Evolutionary conservation across 2,113 vertebrate species (phyloP).

Genomic region (Piprites chloris): DNA sequence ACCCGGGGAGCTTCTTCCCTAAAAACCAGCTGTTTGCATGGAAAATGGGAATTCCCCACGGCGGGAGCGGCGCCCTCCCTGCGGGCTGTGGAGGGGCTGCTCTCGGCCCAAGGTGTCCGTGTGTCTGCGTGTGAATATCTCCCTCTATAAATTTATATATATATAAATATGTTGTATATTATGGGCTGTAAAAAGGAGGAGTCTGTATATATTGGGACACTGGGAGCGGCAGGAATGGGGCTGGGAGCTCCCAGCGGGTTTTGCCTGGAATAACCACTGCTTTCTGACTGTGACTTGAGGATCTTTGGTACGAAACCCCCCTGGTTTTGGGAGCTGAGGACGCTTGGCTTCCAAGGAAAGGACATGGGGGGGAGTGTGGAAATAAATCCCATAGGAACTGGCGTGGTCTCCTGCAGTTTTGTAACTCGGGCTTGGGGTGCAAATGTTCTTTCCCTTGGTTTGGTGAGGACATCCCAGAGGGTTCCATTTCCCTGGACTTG

Average conservation of each 20-base stretch:
- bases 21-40: not conserved
- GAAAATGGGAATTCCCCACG: not conserved
- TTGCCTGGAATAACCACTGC: not conserved
- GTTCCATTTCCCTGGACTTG: not conserved
- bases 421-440: not conserved
- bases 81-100: not conserved
- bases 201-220: constrained; percentile 76
- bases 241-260: not conserved
- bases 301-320: not conserved
- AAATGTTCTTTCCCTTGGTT: not conserved
- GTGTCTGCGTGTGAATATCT: constrained; percentile 57
- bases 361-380: not conserved
- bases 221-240: constrained; percentile 7
- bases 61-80: not conserved
- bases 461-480: fast-evolving
- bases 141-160: not conserved
- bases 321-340: not conserved
- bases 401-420: not conserved
- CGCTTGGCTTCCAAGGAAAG: fast-evolving
- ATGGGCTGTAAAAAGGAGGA: constrained; percentile 71
- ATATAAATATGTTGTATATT: constrained; percentile 70
- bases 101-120: not conserved
- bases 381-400: not conserved
- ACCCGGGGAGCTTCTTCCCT: not conserved
- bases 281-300: not conserved